phyloP scores from a whole-genome alignment of 2,113 vertebrate species.

The Romanogobio albipinnatus region DNA sequence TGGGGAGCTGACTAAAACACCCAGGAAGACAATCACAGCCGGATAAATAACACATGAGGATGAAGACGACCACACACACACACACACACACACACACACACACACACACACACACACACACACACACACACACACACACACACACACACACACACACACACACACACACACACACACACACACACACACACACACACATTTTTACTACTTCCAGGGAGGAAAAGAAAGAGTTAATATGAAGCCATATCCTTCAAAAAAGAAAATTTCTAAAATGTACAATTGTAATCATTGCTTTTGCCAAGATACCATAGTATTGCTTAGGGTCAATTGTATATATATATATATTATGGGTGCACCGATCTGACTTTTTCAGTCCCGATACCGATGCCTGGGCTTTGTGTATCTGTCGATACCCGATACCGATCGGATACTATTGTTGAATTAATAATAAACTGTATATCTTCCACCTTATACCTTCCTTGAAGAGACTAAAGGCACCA shows the following conservation, averaged over 20 bases:
- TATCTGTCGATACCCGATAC: no score
- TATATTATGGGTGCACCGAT: no score
- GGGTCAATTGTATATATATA: no score
- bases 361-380: no score
- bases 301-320: not conserved
- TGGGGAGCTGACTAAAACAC: constrained; percentile 53
- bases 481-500: no score
- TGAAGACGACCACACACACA: constrained; percentile 52
- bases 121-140: constrained; percentile 44
- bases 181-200: constrained; percentile 49
- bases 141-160: constrained; percentile 45
- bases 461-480: no score
- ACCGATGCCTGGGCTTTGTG: no score
- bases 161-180: constrained; percentile 40
- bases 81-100: constrained; percentile 39
- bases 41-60: constrained; percentile 70
- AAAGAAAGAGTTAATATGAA: not conserved
- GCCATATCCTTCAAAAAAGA: not conserved
- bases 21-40: constrained; percentile 59
- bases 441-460: no score
- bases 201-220: constrained; percentile 22
- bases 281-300: not conserved
- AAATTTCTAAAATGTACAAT: not conserved
- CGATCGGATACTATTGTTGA: no score
- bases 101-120: constrained; percentile 41